These are phyloP conservation scores for Microhierax caerulescens DNA, from an alignment of 2,797 vertebrate genomes.

Conservation along the genomic window DNA sequence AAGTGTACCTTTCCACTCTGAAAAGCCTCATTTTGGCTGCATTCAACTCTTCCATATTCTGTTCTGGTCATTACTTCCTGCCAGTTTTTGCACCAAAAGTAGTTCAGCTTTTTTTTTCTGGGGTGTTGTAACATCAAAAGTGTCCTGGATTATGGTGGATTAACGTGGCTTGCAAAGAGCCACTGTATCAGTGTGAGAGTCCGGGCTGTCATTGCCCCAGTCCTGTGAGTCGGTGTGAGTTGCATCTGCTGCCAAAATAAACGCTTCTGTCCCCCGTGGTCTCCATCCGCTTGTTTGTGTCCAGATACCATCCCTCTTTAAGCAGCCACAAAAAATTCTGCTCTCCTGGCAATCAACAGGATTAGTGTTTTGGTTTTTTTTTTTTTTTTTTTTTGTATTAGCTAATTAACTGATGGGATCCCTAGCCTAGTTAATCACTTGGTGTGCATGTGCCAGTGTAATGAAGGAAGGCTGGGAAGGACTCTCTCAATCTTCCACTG, in stretches of 20 bases:
- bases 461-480: neutral
- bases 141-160: neutral
- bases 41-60: neutral
- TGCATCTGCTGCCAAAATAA: neutral
- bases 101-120: neutral
- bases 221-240: fast-evolving
- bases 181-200: neutral
- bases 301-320: neutral
- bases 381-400: neutral
- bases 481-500: neutral
- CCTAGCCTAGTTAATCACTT: neutral
- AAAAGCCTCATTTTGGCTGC: neutral
- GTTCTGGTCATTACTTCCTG: neutral
- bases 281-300: neutral
- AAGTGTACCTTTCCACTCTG: neutral
- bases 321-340: neutral
- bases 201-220: neutral
- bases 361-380: neutral
- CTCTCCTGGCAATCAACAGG: neutral
- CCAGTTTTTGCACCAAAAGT: neutral
- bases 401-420: neutral
- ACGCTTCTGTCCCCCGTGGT: fast-evolving
- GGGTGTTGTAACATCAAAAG: neutral
- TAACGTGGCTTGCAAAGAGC: neutral
- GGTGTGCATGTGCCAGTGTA: neutral